These are phyloP conservation scores for Patella pellucida DNA, from an alignment of 2,888 invertebrate genomes.

Conservation along the genomic window DNA sequence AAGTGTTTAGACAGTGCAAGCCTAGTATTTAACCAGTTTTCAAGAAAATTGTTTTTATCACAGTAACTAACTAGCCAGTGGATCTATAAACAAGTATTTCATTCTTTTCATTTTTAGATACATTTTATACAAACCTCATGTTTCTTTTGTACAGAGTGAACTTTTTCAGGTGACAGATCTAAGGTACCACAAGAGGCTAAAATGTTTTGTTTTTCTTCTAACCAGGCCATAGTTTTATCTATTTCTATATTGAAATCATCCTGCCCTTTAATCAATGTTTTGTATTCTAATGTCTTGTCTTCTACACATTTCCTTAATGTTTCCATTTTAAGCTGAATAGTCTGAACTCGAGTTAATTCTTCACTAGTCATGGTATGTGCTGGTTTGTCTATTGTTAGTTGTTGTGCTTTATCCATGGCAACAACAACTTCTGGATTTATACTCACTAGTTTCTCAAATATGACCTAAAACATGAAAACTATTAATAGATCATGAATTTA, in stretches of 20 bases:
- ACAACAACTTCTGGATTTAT: slow-evolving; percentile 85
- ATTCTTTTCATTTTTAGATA: not conserved
- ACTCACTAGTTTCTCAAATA: slow-evolving; percentile 41
- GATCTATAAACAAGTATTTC: not conserved
- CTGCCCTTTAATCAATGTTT: slow-evolving; percentile 73
- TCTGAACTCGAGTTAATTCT: slow-evolving; percentile 84
- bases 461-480: slow-evolving; percentile 31
- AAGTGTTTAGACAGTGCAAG: too few species aligned
- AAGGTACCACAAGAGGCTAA: slow-evolving; percentile 49
- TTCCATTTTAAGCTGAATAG: slow-evolving; percentile 48
- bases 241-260: slow-evolving; percentile 57
- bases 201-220: slow-evolving; percentile 55
- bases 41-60: not conserved
- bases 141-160: slow-evolving; percentile 50
- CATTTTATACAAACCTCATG: slow-evolving; percentile 49
- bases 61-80: too few species aligned
- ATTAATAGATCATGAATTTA: too few species aligned
- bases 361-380: slow-evolving; percentile 87
- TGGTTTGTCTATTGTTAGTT: slow-evolving; percentile 84
- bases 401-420: slow-evolving; percentile 92
- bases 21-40: not conserved
- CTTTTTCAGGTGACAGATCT: slow-evolving; percentile 54
- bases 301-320: slow-evolving; percentile 84
- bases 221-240: slow-evolving; percentile 52
- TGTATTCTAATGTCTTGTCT: slow-evolving; percentile 87